Evolutionary conservation across 23 tunicate species (phyloP).

Genomic region (Halocynthia roretzi): DNA sequence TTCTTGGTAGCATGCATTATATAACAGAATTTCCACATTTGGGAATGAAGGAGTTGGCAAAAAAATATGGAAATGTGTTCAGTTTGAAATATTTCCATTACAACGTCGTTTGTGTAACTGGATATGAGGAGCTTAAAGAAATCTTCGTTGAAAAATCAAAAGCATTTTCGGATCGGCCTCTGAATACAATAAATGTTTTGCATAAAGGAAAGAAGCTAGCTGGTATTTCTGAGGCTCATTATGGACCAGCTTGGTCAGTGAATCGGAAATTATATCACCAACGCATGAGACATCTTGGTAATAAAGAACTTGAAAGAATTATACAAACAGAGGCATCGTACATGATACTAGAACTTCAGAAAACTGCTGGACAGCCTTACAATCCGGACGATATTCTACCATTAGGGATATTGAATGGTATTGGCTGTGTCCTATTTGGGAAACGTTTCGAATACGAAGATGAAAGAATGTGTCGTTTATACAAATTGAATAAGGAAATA

Average conservation of each 20-base stretch:
- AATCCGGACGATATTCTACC: too few relatives aligned
- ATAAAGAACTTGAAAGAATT: background rate
- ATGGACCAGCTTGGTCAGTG: too few relatives aligned
- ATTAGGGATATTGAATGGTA: constrained; percentile 9
- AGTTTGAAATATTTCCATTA: background rate
- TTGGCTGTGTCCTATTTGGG: background rate
- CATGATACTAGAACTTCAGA: too few relatives aligned
- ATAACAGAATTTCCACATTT: too few relatives aligned
- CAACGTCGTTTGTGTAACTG: constrained; percentile 20
- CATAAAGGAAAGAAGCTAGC: background rate
- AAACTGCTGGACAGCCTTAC: too few relatives aligned
- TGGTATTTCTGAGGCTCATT: too few relatives aligned
- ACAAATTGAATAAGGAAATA: constrained; percentile 1
- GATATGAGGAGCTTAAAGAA: constrained; percentile 14
- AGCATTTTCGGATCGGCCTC: too few relatives aligned
- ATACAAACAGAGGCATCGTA: too few relatives aligned
- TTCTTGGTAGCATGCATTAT: too few relatives aligned
- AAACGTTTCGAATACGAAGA: background rate
- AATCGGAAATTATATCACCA: too few relatives aligned
- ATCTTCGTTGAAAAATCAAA: background rate
- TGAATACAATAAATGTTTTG: too few relatives aligned
- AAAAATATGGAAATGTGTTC: constrained; percentile 15
- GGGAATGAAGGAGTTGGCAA: background rate
- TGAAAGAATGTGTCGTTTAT: background rate
- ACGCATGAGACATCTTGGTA: too few relatives aligned